Evolutionary conservation across 2,888 invertebrate genomes (phyloP).

Genomic region (Dicyrtomina minuta): DNA sequence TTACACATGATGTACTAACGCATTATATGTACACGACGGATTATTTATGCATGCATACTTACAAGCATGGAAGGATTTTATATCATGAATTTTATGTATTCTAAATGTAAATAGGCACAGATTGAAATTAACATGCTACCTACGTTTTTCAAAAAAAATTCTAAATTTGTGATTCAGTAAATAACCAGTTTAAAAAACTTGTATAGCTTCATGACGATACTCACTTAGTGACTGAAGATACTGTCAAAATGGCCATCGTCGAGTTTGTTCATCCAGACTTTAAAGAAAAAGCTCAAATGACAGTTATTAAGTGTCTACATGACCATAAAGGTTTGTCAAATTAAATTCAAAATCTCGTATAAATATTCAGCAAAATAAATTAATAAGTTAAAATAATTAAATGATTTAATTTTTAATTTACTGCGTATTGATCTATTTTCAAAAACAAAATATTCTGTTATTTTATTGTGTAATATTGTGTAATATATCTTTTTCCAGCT

Average conservation of each 20-base stretch:
- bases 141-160: background rate
- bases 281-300: conserved; percentile 27
- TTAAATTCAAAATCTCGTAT: no score
- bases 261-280: conserved; percentile 31
- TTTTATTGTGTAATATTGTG: background rate
- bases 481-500: conserved; percentile 5
- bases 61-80: no score
- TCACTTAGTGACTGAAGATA: conserved; percentile 25
- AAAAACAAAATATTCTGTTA: background rate
- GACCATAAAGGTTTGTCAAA: conserved; percentile 24
- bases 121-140: background rate
- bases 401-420: background rate
- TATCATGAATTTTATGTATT: background rate
- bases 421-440: no score
- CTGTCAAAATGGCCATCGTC: conserved; percentile 19
- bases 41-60: no score
- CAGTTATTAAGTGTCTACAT: conserved; percentile 25
- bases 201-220: conserved; percentile 32
- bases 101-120: background rate
- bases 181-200: no score
- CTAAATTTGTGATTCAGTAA: background rate
- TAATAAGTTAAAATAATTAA: background rate
- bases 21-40: no score
- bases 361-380: background rate
- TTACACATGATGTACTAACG: no score